These are phyloP conservation scores for Trichomycterus rosablanca DNA, from an alignment of 2,113 vertebrate species.

Conservation along the genomic window DNA sequence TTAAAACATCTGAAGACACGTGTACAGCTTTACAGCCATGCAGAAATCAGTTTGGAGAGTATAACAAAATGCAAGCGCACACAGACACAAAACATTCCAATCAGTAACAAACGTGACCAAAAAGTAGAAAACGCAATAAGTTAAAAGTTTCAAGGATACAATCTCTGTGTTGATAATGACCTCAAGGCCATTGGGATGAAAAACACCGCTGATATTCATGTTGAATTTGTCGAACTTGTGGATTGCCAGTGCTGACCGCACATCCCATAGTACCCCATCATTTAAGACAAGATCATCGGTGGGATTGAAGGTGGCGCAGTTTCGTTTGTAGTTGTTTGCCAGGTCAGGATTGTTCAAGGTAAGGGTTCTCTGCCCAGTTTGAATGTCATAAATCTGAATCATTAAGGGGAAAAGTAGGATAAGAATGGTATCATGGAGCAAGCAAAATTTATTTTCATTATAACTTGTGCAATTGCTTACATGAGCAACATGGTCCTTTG, in stretches of 20 bases:
- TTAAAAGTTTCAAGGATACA: slow-evolving; percentile 76
- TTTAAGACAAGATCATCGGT: slow-evolving; percentile 98
- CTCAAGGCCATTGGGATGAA: slow-evolving; percentile 93
- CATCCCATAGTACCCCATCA: slow-evolving; percentile 96
- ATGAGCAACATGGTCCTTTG: slow-evolving; percentile 92
- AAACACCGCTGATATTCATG: slow-evolving; percentile 99
- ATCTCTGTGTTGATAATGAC: slow-evolving; percentile 98
- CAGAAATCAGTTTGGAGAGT: too few species aligned
- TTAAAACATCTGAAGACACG: too few species aligned
- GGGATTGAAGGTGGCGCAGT: slow-evolving; percentile 97
- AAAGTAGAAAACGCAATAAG: too few species aligned
- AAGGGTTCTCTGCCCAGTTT: slow-evolving; percentile 93
- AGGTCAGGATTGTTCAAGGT: slow-evolving; percentile 97
- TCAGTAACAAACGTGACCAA: too few species aligned
- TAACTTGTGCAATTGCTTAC: slow-evolving; percentile 63
- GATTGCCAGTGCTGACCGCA: slow-evolving; percentile 92
- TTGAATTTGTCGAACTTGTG: slow-evolving; percentile 99
- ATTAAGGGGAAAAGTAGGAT: slow-evolving; percentile 45
- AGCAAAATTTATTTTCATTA: background rate
- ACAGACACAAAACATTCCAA: too few species aligned
- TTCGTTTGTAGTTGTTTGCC: slow-evolving; percentile 99
- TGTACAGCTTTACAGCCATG: too few species aligned
- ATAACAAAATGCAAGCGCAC: too few species aligned
- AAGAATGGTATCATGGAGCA: too few species aligned
- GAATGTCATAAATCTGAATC: slow-evolving; percentile 96